Percentiles rank a stretch among this genome's conserved stretches.
Conservation (phyloP, 1,140 invertebrate genomes). For the Lycorma delicatula region DNA sequence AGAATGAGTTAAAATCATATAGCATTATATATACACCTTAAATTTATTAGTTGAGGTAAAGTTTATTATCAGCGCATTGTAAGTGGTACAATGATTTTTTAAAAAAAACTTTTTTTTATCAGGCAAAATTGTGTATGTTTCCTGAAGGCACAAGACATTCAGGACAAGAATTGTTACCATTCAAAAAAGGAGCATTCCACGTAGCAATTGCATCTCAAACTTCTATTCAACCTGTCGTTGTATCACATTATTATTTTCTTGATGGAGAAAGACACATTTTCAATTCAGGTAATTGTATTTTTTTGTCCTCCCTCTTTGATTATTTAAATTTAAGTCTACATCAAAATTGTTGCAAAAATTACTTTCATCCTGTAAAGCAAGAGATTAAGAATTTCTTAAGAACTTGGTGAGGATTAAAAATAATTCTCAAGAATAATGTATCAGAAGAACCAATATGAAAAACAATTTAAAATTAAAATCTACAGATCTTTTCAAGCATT, state of each 20-base stretch:
- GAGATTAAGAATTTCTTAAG: not conserved
- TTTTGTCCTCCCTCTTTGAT: not conserved
- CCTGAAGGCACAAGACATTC: constrained; percentile 68
- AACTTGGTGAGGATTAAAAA: not conserved
- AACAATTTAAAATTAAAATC: not conserved
- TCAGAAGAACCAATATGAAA: not conserved
- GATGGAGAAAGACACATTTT: constrained; percentile 63
- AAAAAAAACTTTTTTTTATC: constrained; percentile 28
- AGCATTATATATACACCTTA: not conserved
- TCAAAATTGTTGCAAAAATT: not conserved
- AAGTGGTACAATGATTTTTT: not conserved
- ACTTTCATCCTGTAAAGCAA: not conserved
- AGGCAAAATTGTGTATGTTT: constrained; percentile 65
- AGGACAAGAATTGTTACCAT: constrained; percentile 57
- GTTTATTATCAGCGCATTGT: not conserved
- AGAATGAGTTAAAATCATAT: not conserved
- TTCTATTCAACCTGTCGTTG: constrained; percentile 79
- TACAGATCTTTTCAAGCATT: no score
- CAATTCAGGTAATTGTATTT: constrained; percentile 49
- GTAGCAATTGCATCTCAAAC: constrained; percentile 74
- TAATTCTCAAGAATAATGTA: not conserved
- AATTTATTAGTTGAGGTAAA: not conserved
- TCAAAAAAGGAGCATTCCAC: constrained; percentile 93
- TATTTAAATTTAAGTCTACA: not conserved
- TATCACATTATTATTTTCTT: constrained; percentile 81